Conservation (phyloP, 2,113 vertebrate species). For the Xerus inauris region DNA sequence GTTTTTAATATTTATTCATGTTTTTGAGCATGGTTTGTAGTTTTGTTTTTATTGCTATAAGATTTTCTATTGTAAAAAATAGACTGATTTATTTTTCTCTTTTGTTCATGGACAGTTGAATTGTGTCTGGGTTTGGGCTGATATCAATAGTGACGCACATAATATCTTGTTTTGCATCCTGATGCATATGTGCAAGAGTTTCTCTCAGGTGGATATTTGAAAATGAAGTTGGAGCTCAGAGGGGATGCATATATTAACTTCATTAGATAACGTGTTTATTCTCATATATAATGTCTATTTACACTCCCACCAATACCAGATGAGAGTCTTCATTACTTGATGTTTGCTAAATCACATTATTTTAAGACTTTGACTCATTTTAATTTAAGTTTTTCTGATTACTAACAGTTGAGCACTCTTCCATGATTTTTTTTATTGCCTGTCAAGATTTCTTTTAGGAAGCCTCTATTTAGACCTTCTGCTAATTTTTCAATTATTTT, state of each 20-base stretch:
- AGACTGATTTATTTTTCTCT: neutral
- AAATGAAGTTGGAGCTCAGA: neutral
- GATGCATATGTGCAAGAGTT: neutral
- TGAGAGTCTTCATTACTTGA: neutral
- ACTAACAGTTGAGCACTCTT: neutral
- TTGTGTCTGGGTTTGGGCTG: neutral
- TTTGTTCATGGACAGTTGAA: neutral
- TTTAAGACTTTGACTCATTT: neutral
- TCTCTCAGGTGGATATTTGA: neutral
- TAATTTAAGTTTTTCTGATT: neutral
- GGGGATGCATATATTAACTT: neutral
- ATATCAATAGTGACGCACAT: neutral
- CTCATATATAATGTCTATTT: neutral
- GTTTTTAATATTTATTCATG: constrained; percentile 10
- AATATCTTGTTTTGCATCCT: neutral
- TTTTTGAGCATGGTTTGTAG: neutral
- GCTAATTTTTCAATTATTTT: neutral
- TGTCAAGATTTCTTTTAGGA: neutral
- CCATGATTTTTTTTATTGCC: neutral
- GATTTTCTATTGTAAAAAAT: neutral
- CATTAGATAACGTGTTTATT: neutral
- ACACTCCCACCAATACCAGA: neutral
- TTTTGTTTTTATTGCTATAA: neutral
- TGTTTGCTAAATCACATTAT: neutral
- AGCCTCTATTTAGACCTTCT: neutral